Evolutionary conservation across 2,888 invertebrate genomes (phyloP), one percentile per base, ranked within the genome.

Genomic region (Diaprepes abbreviatus): DNA sequence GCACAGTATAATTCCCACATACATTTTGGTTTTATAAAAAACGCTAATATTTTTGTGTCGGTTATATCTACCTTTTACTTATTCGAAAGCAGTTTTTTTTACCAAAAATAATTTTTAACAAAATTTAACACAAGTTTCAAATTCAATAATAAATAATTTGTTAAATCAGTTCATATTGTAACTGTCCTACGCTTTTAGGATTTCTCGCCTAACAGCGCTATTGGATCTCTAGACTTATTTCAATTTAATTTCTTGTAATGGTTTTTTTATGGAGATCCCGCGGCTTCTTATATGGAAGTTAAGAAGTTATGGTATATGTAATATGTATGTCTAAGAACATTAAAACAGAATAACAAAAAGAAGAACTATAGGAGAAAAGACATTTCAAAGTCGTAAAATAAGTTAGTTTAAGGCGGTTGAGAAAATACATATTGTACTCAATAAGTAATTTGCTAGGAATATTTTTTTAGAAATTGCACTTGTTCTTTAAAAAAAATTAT

Each of bases 241-340:
- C 54, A 54, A 35, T 54, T 54, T 54, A 54, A 54, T 54, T 33
- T 16, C 48, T 17, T n/a, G 28, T 40, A 43, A 69, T 69, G 50
- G 57, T 17, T 64, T 69, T 68, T 69, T 69, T 64, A 69, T 69
- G 68, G 63, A 50, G 63, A 69, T 69, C 35, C 36, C 12, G 68
- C 68, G 68, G 68, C 50, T 35, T 14, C 68, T 63, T 63, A 69
- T 69, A 69, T 69, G 63, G 68, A 16, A 48, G 55, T 52, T 43
- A 54, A 62, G 63, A 48, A 69, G 58, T 69, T 64, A 64, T 64
- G 50, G 62, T 48, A 64, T 59, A 66, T 60, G 60, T 59, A 60
- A 66, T 60, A 66, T 60, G 66, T 66, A 66, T 66, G 66, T 60
- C 38, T 16, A n/a, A 43, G 66, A 36, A 57, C 66, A 66, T 66